Conservation (phyloP, 2,888 invertebrate genomes). For the Thelaira solivaga region DNA sequence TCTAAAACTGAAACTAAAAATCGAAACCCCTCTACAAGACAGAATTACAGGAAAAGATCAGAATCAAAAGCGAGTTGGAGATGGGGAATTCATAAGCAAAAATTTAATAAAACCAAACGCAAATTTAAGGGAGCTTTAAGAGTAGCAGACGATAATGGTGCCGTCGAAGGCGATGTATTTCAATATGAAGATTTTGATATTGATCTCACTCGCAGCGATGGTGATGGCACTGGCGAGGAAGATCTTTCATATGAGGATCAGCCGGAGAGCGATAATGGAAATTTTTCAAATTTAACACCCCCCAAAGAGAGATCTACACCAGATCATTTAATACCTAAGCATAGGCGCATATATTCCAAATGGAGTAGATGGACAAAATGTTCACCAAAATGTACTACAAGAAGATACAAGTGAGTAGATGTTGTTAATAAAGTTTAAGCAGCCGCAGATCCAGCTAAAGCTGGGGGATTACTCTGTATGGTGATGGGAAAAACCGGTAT, state of each 20-base stretch:
- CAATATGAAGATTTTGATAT: conserved; percentile 75
- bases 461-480: too few relatives aligned
- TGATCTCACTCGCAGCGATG: conserved; percentile 63
- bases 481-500: too few relatives aligned
- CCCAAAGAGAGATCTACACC: conserved; percentile 72
- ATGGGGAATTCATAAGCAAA: background rate
- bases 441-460: too few relatives aligned
- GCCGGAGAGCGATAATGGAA: conserved; percentile 66
- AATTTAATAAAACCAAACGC: conserved; percentile 1
- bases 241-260: conserved; percentile 68
- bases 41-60: background rate
- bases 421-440: background rate
- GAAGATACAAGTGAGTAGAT: conserved; percentile 82
- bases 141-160: conserved; percentile 50
- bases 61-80: too few relatives aligned
- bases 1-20: conserved; percentile 1
- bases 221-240: too few relatives aligned
- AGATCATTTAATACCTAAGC: conserved; percentile 69
- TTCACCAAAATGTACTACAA: conserved; percentile 86
- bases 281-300: conserved; percentile 56
- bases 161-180: conserved; percentile 69
- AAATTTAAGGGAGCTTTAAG: conserved; percentile 39
- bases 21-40: conserved; percentile 11
- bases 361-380: conserved; percentile 93
- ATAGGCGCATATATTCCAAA: conserved; percentile 80